A percentile compares a stretch with the other conserved stretches of the same genome.
Evolutionary conservation across 2,797 vertebrate genomes (phyloP).

Genomic region (Betta splendens): DNA sequence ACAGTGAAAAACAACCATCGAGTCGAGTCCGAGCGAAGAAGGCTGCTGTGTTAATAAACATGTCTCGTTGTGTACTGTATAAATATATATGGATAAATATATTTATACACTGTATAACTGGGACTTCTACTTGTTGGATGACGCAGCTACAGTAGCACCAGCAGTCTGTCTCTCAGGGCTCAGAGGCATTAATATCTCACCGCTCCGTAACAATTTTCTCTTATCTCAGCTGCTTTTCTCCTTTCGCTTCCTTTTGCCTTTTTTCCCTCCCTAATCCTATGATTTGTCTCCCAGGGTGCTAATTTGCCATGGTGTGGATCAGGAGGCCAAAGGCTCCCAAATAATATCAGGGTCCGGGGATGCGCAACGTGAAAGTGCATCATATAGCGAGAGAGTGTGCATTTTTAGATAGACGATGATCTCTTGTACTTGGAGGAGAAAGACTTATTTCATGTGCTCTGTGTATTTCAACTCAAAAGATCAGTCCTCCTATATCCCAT

Average conservation of each 20-base stretch:
- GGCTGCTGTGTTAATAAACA: background rate
- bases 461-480: conserved; percentile 10
- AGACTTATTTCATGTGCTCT: background rate
- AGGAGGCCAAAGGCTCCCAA: conserved; percentile 48
- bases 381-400: background rate
- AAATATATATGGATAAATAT: conserved; percentile 21
- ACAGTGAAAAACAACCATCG: conserved; percentile 21
- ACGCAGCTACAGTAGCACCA: conserved; percentile 32
- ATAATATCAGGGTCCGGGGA: conserved; percentile 41
- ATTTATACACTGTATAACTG: conserved; percentile 5
- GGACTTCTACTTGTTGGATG: conserved; percentile 18
- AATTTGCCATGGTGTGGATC: conserved; percentile 70
- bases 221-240: conserved; percentile 47
- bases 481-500: background rate
- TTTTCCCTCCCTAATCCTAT: conserved; percentile 38
- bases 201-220: conserved; percentile 51
- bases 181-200: conserved; percentile 56
- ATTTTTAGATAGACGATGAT: background rate
- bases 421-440: conserved; percentile 11
- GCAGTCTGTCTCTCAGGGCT: conserved; percentile 45
- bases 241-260: conserved; percentile 40
- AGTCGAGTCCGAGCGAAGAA: background rate
- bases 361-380: conserved; percentile 21
- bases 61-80: background rate
- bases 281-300: conserved; percentile 65